Evolutionary conservation across 2,888 invertebrate species (phyloP).

Genomic region (Stictocephala bisonia): DNA sequence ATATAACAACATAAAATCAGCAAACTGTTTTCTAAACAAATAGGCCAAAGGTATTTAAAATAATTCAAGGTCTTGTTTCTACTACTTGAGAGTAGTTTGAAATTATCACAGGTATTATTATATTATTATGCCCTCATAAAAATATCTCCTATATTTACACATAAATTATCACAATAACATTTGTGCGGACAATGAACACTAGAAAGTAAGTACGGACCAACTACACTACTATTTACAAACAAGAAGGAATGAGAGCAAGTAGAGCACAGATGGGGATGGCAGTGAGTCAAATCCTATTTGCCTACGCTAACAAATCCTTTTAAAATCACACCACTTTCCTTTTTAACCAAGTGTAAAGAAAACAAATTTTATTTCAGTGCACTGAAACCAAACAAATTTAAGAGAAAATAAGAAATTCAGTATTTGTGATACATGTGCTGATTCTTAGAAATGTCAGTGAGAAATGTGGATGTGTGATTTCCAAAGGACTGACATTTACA

Average conservation of each 20-base stretch:
- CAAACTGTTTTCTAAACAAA: too few species aligned
- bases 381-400: too few species aligned
- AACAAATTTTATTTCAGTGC: too few species aligned
- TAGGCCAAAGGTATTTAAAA: too few species aligned
- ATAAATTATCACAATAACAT: slow-evolving; percentile 26
- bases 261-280: slow-evolving; percentile 2
- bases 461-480: too few species aligned
- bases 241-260: not conserved
- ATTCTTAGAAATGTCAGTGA: too few species aligned
- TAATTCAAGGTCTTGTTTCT: slow-evolving; percentile 17
- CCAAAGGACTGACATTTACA: not conserved
- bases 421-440: too few species aligned
- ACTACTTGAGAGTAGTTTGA: not conserved
- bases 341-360: too few species aligned
- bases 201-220: not conserved
- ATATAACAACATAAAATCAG: too few species aligned
- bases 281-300: slow-evolving; percentile 35
- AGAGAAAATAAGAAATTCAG: too few species aligned
- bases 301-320: slow-evolving; percentile 22
- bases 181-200: slow-evolving; percentile 21
- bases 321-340: slow-evolving; percentile 24
- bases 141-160: not conserved
- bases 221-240: slow-evolving; percentile 22
- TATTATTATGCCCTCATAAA: slow-evolving; percentile 15
- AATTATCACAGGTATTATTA: slow-evolving; percentile 35